These are phyloP conservation scores for Dreissena polymorpha DNA, from an alignment of 1,140 invertebrate genomes.

Conservation along the genomic window DNA sequence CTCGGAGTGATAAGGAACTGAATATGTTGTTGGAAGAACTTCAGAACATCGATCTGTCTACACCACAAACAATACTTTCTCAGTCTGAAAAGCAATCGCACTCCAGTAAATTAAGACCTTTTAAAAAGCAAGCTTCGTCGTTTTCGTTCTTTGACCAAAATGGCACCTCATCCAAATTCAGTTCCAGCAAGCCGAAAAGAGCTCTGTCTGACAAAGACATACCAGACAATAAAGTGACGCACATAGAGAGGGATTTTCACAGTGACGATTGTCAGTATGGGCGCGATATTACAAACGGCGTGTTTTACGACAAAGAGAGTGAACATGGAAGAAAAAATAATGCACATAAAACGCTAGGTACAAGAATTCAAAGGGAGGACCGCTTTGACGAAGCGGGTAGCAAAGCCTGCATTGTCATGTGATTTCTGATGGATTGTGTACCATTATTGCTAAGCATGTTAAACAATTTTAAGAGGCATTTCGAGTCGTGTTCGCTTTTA, in stretches of 20 bases:
- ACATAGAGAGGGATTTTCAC: background rate
- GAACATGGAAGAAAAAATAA: background rate
- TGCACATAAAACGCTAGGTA: background rate
- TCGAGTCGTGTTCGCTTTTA: too few species aligned
- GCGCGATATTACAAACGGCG: background rate
- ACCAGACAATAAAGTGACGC: background rate
- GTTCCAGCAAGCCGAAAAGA: background rate
- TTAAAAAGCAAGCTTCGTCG: constrained; percentile 45
- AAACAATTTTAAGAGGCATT: too few species aligned
- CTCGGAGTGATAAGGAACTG: constrained; percentile 30
- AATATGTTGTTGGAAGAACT: constrained; percentile 45
- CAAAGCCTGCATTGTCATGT: constrained; percentile 41
- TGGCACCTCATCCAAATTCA: background rate
- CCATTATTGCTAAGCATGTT: too few species aligned
- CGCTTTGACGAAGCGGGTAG: constrained; percentile 8
- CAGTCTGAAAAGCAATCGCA: constrained; percentile 6
- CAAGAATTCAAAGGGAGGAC: background rate
- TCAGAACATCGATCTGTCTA: constrained; percentile 42
- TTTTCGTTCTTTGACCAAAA: constrained; percentile 36
- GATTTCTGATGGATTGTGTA: background rate
- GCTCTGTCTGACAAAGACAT: background rate
- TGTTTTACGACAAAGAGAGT: background rate
- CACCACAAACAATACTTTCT: background rate
- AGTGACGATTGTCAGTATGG: background rate
- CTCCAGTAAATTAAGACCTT: constrained; percentile 4